phyloP scores from a whole-genome alignment of 2,888 invertebrate genomes.

The Isotomurus palustris region DNA sequence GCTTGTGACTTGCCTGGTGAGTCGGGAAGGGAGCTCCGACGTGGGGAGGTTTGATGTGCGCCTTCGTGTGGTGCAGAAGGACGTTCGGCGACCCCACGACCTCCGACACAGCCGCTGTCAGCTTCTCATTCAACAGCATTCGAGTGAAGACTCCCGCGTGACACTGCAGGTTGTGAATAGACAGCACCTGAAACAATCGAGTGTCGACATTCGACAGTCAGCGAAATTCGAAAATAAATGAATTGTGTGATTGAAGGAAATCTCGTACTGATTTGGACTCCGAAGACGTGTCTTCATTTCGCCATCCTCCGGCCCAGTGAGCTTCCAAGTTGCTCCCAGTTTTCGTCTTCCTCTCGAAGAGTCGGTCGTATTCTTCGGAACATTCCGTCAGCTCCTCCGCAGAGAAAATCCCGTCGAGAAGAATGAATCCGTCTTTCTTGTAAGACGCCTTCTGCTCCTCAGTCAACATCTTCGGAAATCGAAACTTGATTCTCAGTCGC shows the following conservation, averaged over 20 bases:
- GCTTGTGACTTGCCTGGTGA: conserved; percentile 60
- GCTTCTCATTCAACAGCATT: conserved; percentile 53
- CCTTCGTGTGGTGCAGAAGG: conserved; percentile 60
- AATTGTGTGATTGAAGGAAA: neutral
- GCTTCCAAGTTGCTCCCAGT: conserved; percentile 53
- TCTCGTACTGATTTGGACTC: neutral
- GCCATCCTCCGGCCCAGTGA: conserved; percentile 57
- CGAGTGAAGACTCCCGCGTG: conserved; percentile 56
- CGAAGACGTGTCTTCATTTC: conserved; percentile 10
- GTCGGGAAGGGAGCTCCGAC: conserved; percentile 59
- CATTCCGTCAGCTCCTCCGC: conserved; percentile 53
- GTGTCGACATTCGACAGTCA: conserved; percentile 2
- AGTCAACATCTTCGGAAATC: neutral
- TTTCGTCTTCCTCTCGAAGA: conserved; percentile 54
- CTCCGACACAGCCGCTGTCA: conserved; percentile 57
- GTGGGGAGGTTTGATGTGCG: conserved; percentile 59
- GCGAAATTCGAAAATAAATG: neutral
- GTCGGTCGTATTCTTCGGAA: conserved; percentile 54
- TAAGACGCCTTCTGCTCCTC: conserved; percentile 54
- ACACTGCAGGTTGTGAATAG: conserved; percentile 60
- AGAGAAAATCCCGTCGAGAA: conserved; percentile 53
- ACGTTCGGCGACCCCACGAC: conserved; percentile 57
- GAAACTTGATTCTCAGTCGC: too few species aligned
- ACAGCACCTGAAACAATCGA: conserved; percentile 54
- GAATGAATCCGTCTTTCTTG: conserved; percentile 56